Conservation (phyloP, 2,797 vertebrate genomes). For the Gymnopithys bicolor region DNA sequence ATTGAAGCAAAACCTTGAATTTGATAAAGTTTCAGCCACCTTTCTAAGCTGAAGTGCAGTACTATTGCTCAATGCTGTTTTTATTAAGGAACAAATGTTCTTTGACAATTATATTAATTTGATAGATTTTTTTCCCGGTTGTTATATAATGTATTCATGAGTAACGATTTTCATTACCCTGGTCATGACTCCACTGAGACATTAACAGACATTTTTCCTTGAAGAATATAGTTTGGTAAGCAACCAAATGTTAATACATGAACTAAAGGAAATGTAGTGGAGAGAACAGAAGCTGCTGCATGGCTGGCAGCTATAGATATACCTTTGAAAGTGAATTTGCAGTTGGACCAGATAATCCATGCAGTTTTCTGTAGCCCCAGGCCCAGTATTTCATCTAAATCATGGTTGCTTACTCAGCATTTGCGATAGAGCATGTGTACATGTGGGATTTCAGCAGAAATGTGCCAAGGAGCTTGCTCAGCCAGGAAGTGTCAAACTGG, state of each 20-base stretch:
- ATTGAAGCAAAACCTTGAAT: neutral
- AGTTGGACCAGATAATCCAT: conserved; percentile 12
- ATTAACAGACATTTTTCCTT: neutral
- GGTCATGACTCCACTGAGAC: neutral
- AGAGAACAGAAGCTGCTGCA: conserved; percentile 21
- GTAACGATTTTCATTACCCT: neutral
- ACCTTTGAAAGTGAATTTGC: conserved; percentile 38
- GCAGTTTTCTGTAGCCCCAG: conserved; percentile 22
- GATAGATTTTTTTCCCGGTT: neutral
- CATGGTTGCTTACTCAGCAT: conserved; percentile 62
- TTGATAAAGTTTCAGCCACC: neutral
- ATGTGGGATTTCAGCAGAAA: neutral
- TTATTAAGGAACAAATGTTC: conserved; percentile 4
- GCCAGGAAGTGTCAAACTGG: neutral
- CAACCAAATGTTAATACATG: neutral
- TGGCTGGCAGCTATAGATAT: conserved; percentile 18
- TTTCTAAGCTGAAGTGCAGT: neutral
- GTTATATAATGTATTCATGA: neutral
- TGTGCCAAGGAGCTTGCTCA: neutral
- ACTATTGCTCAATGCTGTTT: neutral
- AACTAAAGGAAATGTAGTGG: neutral
- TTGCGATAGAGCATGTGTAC: accelerated
- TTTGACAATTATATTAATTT: neutral
- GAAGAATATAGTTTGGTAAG: neutral
- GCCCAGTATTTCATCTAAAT: conserved; percentile 52